These are phyloP conservation scores for Bombus waltoni DNA, from an alignment of 1,140 invertebrate genomes.

Conservation along the genomic window DNA sequence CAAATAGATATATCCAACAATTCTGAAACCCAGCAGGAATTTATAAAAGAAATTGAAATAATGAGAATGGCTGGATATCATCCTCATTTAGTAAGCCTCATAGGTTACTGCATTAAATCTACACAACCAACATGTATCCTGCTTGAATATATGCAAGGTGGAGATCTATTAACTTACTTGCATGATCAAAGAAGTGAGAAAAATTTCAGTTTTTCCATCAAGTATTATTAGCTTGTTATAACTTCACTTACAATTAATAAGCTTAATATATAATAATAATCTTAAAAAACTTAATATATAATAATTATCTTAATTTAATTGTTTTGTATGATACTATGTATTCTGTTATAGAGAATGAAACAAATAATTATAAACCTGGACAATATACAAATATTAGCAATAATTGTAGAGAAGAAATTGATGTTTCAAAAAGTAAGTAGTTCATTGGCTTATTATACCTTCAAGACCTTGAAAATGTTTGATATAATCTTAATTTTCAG, in stretches of 20 bases:
- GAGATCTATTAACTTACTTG: constrained; percentile 88
- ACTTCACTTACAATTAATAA: neutral
- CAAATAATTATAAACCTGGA: neutral
- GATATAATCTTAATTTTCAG: constrained; percentile 9
- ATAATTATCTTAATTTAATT: neutral
- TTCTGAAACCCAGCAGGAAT: constrained; percentile 85
- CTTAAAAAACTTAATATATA: neutral
- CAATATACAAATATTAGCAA: constrained; percentile 44
- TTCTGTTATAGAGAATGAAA: neutral
- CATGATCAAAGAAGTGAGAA: constrained; percentile 45
- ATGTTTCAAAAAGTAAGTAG: constrained; percentile 18
- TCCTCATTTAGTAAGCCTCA: constrained; percentile 89
- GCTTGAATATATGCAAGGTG: constrained; percentile 91
- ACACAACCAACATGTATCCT: constrained; percentile 87
- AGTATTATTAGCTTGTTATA: neutral
- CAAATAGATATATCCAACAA: constrained; percentile 76
- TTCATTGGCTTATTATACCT: neutral
- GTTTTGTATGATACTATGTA: neutral
- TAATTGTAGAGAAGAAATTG: neutral
- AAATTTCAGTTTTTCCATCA: neutral
- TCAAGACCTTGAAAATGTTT: neutral
- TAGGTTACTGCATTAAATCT: constrained; percentile 90
- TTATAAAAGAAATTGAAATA: constrained; percentile 90
- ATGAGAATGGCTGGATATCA: constrained; percentile 91
- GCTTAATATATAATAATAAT: neutral